Evolutionary conservation across 1,140 invertebrate species (phyloP), one percentile per base, ranked within the genome.

Genomic region (Leucophenga varia): DNA sequence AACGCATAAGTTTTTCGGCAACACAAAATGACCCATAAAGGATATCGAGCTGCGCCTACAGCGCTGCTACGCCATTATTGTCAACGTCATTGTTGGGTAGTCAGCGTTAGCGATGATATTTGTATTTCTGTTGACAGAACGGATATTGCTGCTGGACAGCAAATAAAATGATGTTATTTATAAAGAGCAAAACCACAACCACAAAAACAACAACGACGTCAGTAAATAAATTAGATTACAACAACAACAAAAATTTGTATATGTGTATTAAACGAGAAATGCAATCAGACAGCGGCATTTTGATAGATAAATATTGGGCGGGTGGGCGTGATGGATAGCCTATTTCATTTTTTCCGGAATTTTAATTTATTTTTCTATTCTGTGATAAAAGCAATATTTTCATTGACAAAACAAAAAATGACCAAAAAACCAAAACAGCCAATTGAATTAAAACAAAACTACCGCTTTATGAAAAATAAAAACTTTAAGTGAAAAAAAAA

Each of bases 91-190:
- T 47, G 50, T 54, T 52, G 53, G n/a, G 53, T 55, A 43, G 53
- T 51, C 49, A 55, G 47, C 47, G 53, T 47, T 55, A 52, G 53
- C 53, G 53, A 52, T 55, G 53, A 55, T n/a, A 55, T 55, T 49
- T 49, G 25, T 6, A 28, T 7, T 28, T 6, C 25, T 43, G 42
- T 22, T 52, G 45, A 22, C 35, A 42, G 53, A 19, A 34, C n/a
- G 53, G 49, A 54, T 55, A 51, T 50, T 50, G 42, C 52, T 40
- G 37, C 45, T 52, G 50, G 46, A 58, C 43, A 55, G 54, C 48
- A 64, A 54, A 52, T 59, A 64, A 64, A 53, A 21, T 32, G 54
- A 64, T n/a, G n/a, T n/a, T n/a, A n/a, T n/a, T n/a, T n/a, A n/a
- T n/a, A n/a, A n/a, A n/a, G n/a, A n/a, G n/a, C n/a, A n/a, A n/a